phyloP scores from a whole-genome alignment of 2,797 vertebrate species.

The Peromyscus aztecus region DNA sequence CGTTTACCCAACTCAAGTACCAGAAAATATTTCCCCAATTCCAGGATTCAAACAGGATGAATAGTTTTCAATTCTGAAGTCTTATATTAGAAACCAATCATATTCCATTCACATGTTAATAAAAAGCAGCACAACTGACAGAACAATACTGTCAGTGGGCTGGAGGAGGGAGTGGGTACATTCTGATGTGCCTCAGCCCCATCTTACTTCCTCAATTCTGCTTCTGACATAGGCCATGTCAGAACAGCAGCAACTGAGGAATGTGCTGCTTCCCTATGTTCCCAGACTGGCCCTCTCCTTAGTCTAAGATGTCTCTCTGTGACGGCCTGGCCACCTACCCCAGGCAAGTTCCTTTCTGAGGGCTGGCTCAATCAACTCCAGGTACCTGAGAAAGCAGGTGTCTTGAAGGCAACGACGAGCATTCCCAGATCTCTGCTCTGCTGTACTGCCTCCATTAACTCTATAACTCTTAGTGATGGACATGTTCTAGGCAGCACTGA shows the following conservation, averaged over 20 bases:
- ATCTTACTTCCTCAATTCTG: constrained; percentile 16
- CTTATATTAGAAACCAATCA: constrained; percentile 71
- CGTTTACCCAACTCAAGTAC: not conserved
- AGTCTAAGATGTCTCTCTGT: not conserved
- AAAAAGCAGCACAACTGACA: constrained; percentile 29
- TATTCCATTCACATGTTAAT: constrained; percentile 41
- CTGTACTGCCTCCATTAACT: not conserved
- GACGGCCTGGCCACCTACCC: not conserved
- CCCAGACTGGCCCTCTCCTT: not conserved
- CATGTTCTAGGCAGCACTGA: not conserved
- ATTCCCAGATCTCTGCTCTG: not conserved
- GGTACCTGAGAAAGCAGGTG: not conserved
- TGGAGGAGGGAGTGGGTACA: not conserved
- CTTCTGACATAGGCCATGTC: constrained; percentile 52
- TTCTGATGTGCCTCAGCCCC: not conserved
- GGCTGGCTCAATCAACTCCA: not conserved
- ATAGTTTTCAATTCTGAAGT: constrained; percentile 57
- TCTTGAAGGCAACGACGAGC: not conserved
- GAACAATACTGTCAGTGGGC: constrained; percentile 3
- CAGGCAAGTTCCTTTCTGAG: not conserved
- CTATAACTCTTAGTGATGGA: not conserved
- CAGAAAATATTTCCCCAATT: constrained; percentile 36
- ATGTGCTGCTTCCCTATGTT: not conserved
- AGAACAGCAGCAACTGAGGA: not conserved
- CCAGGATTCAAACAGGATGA: constrained; percentile 63